These are phyloP conservation scores for Palloptera scutellata DNA, from an alignment of 2,888 invertebrate species.

Conservation along the genomic window DNA sequence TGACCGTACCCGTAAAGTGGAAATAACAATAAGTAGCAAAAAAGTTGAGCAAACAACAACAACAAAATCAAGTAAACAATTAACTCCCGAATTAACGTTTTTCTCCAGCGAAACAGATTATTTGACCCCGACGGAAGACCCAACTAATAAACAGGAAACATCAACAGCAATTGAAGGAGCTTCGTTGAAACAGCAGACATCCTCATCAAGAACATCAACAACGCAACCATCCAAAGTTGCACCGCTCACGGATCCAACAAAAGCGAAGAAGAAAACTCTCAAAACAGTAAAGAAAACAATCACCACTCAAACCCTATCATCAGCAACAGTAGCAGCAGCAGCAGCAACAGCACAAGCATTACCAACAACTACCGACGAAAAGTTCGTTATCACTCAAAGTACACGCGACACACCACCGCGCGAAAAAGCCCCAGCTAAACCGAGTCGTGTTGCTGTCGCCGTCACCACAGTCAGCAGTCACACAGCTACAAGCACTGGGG, in stretches of 20 bases:
- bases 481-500: constrained; percentile 45
- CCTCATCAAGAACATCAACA: constrained; percentile 26
- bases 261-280: constrained; percentile 37
- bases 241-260: constrained; percentile 21
- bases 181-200: constrained; percentile 9
- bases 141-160: constrained; percentile 23
- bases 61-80: neutral
- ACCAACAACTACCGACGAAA: constrained; percentile 44
- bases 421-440: constrained; percentile 61
- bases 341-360: constrained; percentile 34
- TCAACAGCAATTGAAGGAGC: constrained; percentile 29
- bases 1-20: constrained; percentile 50
- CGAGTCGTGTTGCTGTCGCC: constrained; percentile 48
- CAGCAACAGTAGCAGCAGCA: constrained; percentile 30
- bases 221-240: constrained; percentile 24
- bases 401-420: constrained; percentile 61
- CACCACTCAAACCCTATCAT: constrained; percentile 9
- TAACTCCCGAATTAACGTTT: neutral
- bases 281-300: constrained; percentile 32
- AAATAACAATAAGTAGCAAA: constrained; percentile 61
- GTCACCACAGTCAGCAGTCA: constrained; percentile 33
- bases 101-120: constrained; percentile 51
- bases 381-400: constrained; percentile 60
- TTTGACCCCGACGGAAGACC: constrained; percentile 44
- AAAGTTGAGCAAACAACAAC: constrained; percentile 52